Base-by-base conservation (phyloP, 2,888 invertebrate genomes). In the Harpalus rubripes region DNA sequence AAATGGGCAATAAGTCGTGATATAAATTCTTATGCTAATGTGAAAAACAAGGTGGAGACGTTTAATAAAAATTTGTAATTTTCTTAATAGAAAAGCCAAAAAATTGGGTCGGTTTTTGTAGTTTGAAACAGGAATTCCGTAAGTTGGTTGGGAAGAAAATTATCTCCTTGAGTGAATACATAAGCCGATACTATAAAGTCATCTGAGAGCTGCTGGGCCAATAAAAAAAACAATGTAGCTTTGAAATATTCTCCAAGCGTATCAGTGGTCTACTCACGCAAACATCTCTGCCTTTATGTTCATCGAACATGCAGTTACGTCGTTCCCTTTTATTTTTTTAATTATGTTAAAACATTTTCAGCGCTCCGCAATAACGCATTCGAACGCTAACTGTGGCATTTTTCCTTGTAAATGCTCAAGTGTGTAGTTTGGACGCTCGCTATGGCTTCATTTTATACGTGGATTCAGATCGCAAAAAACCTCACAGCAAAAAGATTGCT, bases 311-410 rank as follows among this genome's bases (percentile, higher is more conserved):
- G 79, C 58, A 79, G 58, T 79, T 61, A 39, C 32, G 39, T 68
- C 56, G 79, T 79, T 59, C 15, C 79, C 18, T 79, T 79, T 79
- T 79, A 61, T 61, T 79, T 79, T 22, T 79, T 79, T 79, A 79
- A 79, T 79, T 79, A 79, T 79, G 79, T 79, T 61, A 61, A 79
- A 79, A 41, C 59, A 61, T 79, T 79, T 52, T 52, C 58, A 26
- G 22, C 78, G 52, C 56, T 12, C 41, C 12, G 79, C 79, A 59
- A 39, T 61, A 79, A 79, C 79, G 52, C 32, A 74, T 68, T 68
- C 15, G 18, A 44, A 74, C 72, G 72, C 10, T 44, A 41, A 74
- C 41, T 18, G 44, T 15, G 44, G 41, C 7, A 7, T 7, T 74
- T 44, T 74, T 74, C 44, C 39, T 32, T 68, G 41, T 15, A 15